Evolutionary conservation across 2,113 vertebrate species (phyloP).

Genomic region (Heterotilapia buettikoferi): DNA sequence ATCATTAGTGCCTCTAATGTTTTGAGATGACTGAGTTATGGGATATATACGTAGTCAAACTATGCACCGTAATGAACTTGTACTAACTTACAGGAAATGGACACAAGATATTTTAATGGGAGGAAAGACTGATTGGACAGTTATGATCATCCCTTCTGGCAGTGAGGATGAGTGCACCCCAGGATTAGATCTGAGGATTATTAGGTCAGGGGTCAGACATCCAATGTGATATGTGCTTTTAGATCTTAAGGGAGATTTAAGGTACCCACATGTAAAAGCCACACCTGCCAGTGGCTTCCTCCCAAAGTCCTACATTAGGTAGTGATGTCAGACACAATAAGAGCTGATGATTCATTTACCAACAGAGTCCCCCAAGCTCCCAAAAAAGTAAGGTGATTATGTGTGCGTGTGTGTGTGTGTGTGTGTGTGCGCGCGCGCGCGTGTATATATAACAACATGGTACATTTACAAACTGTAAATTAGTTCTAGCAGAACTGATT

Average conservation of each 20-base stretch:
- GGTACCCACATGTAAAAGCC: neutral
- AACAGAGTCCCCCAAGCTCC: neutral
- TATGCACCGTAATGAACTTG: neutral
- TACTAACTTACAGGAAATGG: neutral
- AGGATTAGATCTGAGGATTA: neutral
- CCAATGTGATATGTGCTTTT: neutral
- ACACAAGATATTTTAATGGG: neutral
- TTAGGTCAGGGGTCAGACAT: neutral
- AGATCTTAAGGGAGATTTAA: neutral
- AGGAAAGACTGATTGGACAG: neutral
- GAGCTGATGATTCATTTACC: neutral
- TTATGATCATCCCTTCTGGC: neutral
- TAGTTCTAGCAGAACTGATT: neutral
- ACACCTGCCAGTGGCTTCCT: neutral
- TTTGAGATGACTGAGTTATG: neutral
- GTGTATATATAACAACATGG: neutral
- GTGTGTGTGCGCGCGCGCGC: no score
- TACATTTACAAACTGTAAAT: neutral
- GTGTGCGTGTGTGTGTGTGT: no score
- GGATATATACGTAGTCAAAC: fast-evolving
- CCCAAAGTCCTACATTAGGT: neutral
- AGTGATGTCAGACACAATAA: neutral
- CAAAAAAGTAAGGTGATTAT: neutral
- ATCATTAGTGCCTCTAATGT: neutral
- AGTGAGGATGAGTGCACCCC: neutral